Evolutionary conservation across 1,140 invertebrate genomes (phyloP), one percentile per base, ranked within the genome.

Genomic region (Panagrolaimus sp.): DNA sequence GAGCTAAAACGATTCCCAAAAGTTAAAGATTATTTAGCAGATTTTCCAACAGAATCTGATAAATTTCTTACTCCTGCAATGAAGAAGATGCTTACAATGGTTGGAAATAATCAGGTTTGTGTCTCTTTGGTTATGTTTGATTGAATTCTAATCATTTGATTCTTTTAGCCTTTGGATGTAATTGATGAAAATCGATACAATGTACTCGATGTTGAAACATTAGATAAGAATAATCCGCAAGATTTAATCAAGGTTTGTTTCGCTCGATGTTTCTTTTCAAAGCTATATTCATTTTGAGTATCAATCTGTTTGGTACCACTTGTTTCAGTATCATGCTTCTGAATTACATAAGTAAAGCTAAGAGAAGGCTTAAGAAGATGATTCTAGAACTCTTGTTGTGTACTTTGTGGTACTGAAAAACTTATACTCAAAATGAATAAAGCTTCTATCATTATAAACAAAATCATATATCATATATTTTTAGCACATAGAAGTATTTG

Each of bases 241-340:
- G 52, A 58, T 26, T 10, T 28, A 28, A 12, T 58, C 21, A 58
- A 58, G 17, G 52, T 58, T 58, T 4, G 52, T 58, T 58, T 38
- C n/a, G n/a, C n/a, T n/a, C n/a, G n/a, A n/a, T n/a, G n/a, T n/a
- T n/a, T n/a, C n/a, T n/a, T n/a, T n/a, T n/a, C n/a, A n/a, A n/a
- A n/a, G n/a, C n/a, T n/a, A n/a, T n/a, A n/a, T n/a, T n/a, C n/a
- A n/a, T n/a, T n/a, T n/a, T n/a, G n/a, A n/a, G n/a, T n/a, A n/a
- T n/a, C n/a, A n/a, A n/a, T n/a, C n/a, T n/a, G n/a, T n/a, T n/a
- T n/a, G n/a, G n/a, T n/a, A n/a, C n/a, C n/a, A n/a, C n/a, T n/a
- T n/a, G n/a, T n/a, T n/a, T n/a, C n/a, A n/a, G n/a, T n/a, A n/a
- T n/a, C n/a, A n/a, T n/a, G n/a, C n/a, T n/a, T n/a, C n/a, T n/a